Evolutionary conservation across 2,888 invertebrate genomes (phyloP), one percentile per base, ranked within the genome.

Genomic region (Polyommatus icarus): DNA sequence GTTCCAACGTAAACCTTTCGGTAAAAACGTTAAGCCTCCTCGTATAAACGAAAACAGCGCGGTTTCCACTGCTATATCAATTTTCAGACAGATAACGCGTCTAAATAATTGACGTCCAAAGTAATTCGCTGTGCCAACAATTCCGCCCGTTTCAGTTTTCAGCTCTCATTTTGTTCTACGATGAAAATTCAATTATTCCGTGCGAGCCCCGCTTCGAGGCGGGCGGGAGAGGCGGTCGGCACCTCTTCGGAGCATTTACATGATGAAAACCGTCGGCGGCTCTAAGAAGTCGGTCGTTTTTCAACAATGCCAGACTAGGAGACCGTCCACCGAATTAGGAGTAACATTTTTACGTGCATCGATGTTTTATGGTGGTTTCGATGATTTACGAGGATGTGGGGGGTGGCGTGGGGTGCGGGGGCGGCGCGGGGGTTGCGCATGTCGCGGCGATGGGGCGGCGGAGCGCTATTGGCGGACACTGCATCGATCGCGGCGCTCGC

Each of bases 111-210:
- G 90, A 92, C 90, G 90, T 90, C 87, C 88, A 86, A 90, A 93
- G 91, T 92, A 92, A 93, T 92, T 91, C 90, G 86, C 86, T 89
- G 87, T 87, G 89, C 90, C 90, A 92, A 93, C 92, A 92, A 91
- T 92, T 90, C 91, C 91, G 85, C 87, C 85, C 90, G 92, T 90
- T 91, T 91, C 92, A 92, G 92, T 92, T 91, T 92, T 91, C 92
- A 91, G 88, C 88, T 91, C 90, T 92, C 91, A 92, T 93, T 93
- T 92, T 91, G 90, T 91, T 90, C 91, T 90, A 90, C 90, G 93
- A 92, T 91, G 92, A 88, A 92, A 93, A 94, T 93, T 93, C 90
- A 94, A 94, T 94, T 93, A 94, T 93, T 91, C 90, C 90, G 91
- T 90, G 87, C 90, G 89, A 90, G 87, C 88, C 86, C 84, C 86